Evolutionary conservation across 1,140 invertebrate species (phyloP).

Genomic region (Lycorma delicatula): DNA sequence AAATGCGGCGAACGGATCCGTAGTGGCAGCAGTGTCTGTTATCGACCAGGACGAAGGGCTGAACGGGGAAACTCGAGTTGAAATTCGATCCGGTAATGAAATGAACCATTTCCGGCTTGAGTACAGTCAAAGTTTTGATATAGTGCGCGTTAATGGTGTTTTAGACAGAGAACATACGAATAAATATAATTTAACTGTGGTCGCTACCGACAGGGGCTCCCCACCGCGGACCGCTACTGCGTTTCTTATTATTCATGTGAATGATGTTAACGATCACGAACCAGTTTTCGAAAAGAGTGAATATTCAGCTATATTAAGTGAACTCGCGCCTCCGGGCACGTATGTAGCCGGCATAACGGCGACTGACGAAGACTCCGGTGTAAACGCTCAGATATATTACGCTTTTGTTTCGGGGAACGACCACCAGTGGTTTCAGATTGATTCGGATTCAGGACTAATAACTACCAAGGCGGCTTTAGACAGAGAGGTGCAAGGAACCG

Average conservation of each 20-base stretch:
- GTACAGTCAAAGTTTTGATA: slow-evolving; percentile 73
- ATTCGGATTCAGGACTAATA: slow-evolving; percentile 71
- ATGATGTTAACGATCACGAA: slow-evolving; percentile 92
- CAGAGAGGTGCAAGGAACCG: slow-evolving; percentile 73
- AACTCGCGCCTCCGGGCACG: slow-evolving; percentile 75
- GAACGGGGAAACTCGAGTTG: slow-evolving; percentile 79
- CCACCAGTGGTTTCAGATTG: slow-evolving; percentile 77
- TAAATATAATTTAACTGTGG: slow-evolving; percentile 85
- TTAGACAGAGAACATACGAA: slow-evolving; percentile 87
- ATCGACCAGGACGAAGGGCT: slow-evolving; percentile 82
- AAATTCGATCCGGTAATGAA: slow-evolving; percentile 83
- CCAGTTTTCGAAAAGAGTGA: slow-evolving; percentile 90
- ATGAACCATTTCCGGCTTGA: slow-evolving; percentile 79
- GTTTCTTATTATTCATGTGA: slow-evolving; percentile 84
- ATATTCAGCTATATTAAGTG: slow-evolving; percentile 79
- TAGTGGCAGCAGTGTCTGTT: slow-evolving; percentile 89
- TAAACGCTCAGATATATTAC: slow-evolving; percentile 83
- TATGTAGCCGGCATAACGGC: slow-evolving; percentile 82
- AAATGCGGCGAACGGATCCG: slow-evolving; percentile 77
- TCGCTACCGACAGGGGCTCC: slow-evolving; percentile 80
- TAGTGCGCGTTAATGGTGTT: slow-evolving; percentile 84
- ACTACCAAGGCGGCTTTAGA: slow-evolving; percentile 75
- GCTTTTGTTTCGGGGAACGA: slow-evolving; percentile 81
- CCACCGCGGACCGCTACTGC: slow-evolving; percentile 74
- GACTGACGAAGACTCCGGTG: slow-evolving; percentile 81